Evolutionary conservation across 2,888 invertebrate genomes (phyloP).

Genomic region (Danaus chrysippus): DNA sequence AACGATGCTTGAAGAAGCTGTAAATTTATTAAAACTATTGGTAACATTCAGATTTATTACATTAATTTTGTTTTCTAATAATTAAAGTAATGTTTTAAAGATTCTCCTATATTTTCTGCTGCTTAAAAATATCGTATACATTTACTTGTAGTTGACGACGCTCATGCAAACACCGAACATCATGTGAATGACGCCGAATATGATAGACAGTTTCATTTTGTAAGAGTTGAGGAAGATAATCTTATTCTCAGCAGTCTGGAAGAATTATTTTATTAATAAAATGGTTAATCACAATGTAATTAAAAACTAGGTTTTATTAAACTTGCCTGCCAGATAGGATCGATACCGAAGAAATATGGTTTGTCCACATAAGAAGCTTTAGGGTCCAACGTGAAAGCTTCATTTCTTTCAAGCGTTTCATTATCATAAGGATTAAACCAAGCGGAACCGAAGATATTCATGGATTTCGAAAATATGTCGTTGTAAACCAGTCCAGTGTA

Average conservation of each 20-base stretch:
- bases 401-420: slow-evolving; percentile 66
- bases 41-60: neutral
- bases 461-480: slow-evolving; percentile 96
- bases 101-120: neutral
- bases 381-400: slow-evolving; percentile 82
- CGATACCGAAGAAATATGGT: slow-evolving; percentile 95
- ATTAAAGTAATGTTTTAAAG: too few relatives aligned
- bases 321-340: slow-evolving; percentile 84
- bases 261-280: slow-evolving; percentile 12
- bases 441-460: slow-evolving; percentile 95
- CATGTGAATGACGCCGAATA: slow-evolving; percentile 96
- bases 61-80: neutral
- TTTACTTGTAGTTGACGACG: slow-evolving; percentile 86
- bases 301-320: slow-evolving; percentile 4
- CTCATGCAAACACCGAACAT: slow-evolving; percentile 94
- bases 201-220: slow-evolving; percentile 97
- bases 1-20: slow-evolving; percentile 83
- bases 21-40: slow-evolving; percentile 10
- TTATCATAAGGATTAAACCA: slow-evolving; percentile 84
- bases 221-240: slow-evolving; percentile 96
- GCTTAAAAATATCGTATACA: slow-evolving; percentile 25
- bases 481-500: slow-evolving; percentile 99
- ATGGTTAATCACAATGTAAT: neutral
- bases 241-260: slow-evolving; percentile 85
- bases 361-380: slow-evolving; percentile 72